These are phyloP conservation scores for Leptobrachium leishanense DNA, from an alignment of 2,113 vertebrate species.

Conservation along the genomic window DNA sequence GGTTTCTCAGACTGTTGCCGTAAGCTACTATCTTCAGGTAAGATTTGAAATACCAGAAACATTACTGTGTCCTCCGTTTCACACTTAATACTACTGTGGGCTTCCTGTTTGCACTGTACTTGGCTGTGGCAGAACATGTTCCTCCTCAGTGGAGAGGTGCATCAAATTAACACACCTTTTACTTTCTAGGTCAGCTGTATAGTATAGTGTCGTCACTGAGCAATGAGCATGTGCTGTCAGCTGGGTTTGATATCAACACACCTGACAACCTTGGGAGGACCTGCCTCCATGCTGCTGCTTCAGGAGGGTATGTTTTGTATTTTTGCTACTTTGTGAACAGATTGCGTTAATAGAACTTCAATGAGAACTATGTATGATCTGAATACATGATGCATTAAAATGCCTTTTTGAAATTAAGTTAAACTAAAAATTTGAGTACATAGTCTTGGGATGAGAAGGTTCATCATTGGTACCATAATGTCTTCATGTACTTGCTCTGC, in stretches of 20 bases:
- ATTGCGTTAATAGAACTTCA: too few species aligned
- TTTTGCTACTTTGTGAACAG: too few species aligned
- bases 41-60: conserved; percentile 16
- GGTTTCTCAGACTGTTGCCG: conserved; percentile 96
- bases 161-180: background rate
- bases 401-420: too few species aligned
- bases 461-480: too few species aligned
- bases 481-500: too few species aligned
- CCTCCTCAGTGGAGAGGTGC: background rate
- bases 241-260: conserved; percentile 88
- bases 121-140: too few species aligned
- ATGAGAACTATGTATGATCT: too few species aligned
- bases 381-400: too few species aligned
- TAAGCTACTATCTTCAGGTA: conserved; percentile 93
- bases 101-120: background rate
- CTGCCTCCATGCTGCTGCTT: conserved; percentile 93
- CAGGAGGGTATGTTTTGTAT: conserved; percentile 77
- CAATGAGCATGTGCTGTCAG: conserved; percentile 81
- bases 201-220: conserved; percentile 86
- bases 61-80: too few species aligned
- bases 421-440: too few species aligned
- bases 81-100: too few species aligned
- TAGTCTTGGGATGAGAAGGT: too few species aligned
- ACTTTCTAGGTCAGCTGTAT: conserved; percentile 83
- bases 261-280: conserved; percentile 87